These are phyloP conservation scores for Bostrychus sinensis DNA, from an alignment of 2,113 vertebrate species.

Conservation along the genomic window DNA sequence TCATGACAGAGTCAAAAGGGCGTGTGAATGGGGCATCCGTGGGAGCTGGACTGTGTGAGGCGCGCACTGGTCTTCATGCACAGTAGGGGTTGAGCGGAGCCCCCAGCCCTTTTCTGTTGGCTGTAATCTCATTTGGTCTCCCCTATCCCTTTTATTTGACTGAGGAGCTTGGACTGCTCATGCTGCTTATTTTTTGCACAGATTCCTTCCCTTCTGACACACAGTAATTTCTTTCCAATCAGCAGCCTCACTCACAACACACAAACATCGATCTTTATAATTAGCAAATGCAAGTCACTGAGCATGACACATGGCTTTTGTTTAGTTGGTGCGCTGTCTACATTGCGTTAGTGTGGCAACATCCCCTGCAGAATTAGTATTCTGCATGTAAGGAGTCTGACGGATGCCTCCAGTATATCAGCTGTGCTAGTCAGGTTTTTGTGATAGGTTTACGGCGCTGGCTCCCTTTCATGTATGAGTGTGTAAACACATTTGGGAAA, in stretches of 20 bases:
- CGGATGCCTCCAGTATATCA: constrained; percentile 45
- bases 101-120: constrained; percentile 89
- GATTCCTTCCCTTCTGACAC: constrained; percentile 75
- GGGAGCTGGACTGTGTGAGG: constrained; percentile 86
- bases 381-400: constrained; percentile 35
- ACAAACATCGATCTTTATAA: constrained; percentile 51
- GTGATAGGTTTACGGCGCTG: constrained; percentile 41
- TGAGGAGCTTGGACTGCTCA: constrained; percentile 81
- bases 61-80: constrained; percentile 87
- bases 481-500: constrained; percentile 47
- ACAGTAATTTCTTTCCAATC: constrained; percentile 74
- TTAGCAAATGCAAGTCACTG: constrained; percentile 30
- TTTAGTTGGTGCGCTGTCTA: constrained; percentile 16
- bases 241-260: constrained; percentile 50
- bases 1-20: constrained; percentile 93
- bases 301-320: constrained; percentile 50
- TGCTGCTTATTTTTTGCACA: constrained; percentile 68
- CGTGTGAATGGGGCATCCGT: constrained; percentile 96
- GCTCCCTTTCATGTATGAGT: constrained; percentile 43
- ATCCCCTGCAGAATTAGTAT: constrained; percentile 29
- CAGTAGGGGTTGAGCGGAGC: constrained; percentile 95
- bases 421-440: constrained; percentile 24
- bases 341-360: constrained; percentile 16
- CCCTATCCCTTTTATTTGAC: constrained; percentile 84
- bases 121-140: constrained; percentile 92